phyloP scores from a whole-genome alignment of 2,797 vertebrate genomes.

The Pipistrellus kuhlii region DNA sequence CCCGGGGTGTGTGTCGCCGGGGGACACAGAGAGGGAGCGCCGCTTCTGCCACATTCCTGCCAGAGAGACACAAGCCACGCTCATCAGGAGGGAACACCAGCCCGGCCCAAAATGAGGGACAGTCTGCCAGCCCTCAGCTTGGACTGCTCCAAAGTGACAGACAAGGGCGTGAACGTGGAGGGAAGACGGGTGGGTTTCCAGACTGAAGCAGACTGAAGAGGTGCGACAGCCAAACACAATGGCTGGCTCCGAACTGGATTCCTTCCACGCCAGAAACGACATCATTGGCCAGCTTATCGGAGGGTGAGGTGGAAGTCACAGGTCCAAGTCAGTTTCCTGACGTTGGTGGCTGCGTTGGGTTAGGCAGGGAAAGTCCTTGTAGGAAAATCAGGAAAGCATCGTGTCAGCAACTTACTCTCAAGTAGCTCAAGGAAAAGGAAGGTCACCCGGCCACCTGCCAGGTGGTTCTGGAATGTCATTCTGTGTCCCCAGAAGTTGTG shows the following conservation, averaged over 20 bases:
- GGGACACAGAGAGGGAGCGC: neutral
- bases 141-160: constrained; percentile 34
- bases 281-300: neutral
- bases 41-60: neutral
- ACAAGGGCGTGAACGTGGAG: neutral
- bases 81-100: constrained; percentile 32
- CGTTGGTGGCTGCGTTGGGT: neutral
- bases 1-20: accelerated
- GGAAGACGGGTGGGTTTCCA: neutral
- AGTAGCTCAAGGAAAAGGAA: neutral
- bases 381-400: neutral
- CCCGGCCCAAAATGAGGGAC: neutral
- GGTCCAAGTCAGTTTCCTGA: neutral
- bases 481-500: neutral
- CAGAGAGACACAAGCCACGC: neutral
- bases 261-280: neutral
- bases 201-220: neutral
- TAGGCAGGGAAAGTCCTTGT: neutral
- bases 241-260: neutral
- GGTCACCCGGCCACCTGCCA: neutral
- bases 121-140: neutral
- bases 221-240: neutral
- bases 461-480: neutral
- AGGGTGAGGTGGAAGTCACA: neutral
- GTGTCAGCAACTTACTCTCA: neutral